These are phyloP conservation scores for Coptotermes formosanus DNA, from an alignment of 1,140 invertebrate species.

Conservation along the genomic window DNA sequence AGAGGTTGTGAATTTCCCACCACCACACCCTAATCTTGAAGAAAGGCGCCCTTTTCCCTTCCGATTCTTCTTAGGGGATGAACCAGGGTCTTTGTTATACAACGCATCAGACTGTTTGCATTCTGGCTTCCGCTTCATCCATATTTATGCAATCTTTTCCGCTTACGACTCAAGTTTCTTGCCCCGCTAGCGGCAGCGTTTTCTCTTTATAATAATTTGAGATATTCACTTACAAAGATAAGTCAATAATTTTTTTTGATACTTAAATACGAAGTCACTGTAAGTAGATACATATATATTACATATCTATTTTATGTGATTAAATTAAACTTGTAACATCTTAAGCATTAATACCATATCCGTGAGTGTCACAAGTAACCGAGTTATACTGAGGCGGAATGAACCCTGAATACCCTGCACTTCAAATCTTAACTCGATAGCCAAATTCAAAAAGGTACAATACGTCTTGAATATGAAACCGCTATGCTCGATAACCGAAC, in stretches of 20 bases:
- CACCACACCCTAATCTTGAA: not conserved
- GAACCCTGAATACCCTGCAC: too few relatives aligned
- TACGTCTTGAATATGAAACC: too few relatives aligned
- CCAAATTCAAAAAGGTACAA: too few relatives aligned
- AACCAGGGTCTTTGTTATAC: not conserved
- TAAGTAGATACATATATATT: too few relatives aligned
- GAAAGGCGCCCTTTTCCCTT: not conserved
- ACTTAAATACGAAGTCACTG: not conserved
- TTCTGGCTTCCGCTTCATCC: not conserved
- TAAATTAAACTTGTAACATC: too few relatives aligned
- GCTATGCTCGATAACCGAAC: too few relatives aligned
- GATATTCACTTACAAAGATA: not conserved
- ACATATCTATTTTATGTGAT: too few relatives aligned
- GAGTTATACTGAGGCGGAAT: too few relatives aligned
- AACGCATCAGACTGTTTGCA: not conserved
- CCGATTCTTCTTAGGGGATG: not conserved
- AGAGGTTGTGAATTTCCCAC: not conserved
- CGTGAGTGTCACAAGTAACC: too few relatives aligned
- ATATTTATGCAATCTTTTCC: slow-evolving; percentile 14
- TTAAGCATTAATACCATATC: too few relatives aligned
- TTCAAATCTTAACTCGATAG: too few relatives aligned
- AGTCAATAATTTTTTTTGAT: not conserved
- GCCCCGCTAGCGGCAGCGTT: not conserved
- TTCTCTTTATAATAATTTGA: not conserved
- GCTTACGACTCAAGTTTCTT: not conserved